Evolutionary conservation across 2,113 vertebrate genomes (phyloP).

Genomic region (Phalacrocorax brasilianus): DNA sequence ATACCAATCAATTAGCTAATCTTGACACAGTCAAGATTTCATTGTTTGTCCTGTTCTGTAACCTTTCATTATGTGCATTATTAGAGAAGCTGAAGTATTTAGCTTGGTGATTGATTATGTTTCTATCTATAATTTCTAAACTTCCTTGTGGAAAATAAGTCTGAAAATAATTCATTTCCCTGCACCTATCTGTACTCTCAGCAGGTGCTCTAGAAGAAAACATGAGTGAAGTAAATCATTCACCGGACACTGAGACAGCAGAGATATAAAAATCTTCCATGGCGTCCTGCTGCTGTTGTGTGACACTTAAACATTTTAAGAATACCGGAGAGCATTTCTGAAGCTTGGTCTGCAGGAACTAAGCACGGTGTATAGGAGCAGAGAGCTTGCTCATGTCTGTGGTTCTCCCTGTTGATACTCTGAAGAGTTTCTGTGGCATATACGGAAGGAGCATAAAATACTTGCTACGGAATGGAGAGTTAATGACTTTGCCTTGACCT

Average conservation of each 20-base stretch:
- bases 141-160: neutral
- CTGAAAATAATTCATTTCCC: neutral
- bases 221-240: neutral
- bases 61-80: neutral
- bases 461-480: neutral
- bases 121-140: neutral
- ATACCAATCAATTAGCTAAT: neutral
- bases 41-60: neutral
- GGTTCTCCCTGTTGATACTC: neutral
- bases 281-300: neutral
- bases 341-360: neutral
- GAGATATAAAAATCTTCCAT: neutral
- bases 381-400: neutral
- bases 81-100: neutral
- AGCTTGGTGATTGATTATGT: neutral
- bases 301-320: neutral
- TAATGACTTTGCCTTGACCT: neutral
- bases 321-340: neutral
- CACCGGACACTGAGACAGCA: neutral
- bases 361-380: neutral
- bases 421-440: neutral
- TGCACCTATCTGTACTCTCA: neutral
- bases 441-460: neutral
- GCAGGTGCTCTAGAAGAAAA: neutral
- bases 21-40: neutral